A percentile compares a stretch with the other conserved stretches of the same genome.
Conservation (phyloP, 2,888 invertebrate species). For the Synanthedon vespiformis region DNA sequence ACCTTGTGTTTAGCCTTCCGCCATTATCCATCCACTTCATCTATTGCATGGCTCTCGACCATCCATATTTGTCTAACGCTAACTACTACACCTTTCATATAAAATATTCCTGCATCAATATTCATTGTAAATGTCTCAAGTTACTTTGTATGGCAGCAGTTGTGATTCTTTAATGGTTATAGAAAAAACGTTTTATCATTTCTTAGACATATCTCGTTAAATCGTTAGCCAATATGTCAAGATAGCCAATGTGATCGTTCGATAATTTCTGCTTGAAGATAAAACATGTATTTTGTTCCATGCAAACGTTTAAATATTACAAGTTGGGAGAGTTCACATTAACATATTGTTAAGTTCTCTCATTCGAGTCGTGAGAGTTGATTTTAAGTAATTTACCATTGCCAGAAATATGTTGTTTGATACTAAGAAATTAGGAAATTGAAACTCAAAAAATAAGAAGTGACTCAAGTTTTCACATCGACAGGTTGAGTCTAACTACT, state of each 20-base stretch:
- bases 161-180: slow-evolving; percentile 24
- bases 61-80: slow-evolving; percentile 10
- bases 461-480: no score
- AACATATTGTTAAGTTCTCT: no score
- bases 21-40: slow-evolving; percentile 43
- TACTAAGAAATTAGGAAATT: no score
- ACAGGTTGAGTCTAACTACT: no score
- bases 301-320: no score
- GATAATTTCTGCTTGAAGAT: not conserved
- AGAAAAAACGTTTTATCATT: not conserved
- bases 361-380: no score
- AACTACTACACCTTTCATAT: slow-evolving; percentile 1
- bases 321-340: no score
- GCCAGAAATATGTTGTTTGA: no score
- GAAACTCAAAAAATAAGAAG: no score
- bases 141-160: slow-evolving; percentile 30
- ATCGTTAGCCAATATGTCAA: not conserved
- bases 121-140: slow-evolving; percentile 11
- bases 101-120: slow-evolving; percentile 3
- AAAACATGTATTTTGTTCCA: no score
- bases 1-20: slow-evolving; percentile 57
- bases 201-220: not conserved
- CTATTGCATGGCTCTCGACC: slow-evolving; percentile 22
- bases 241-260: not conserved
- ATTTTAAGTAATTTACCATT: no score